Conservation (phyloP, 2,888 invertebrate genomes). For the Hirtodrosophila cameraria region DNA sequence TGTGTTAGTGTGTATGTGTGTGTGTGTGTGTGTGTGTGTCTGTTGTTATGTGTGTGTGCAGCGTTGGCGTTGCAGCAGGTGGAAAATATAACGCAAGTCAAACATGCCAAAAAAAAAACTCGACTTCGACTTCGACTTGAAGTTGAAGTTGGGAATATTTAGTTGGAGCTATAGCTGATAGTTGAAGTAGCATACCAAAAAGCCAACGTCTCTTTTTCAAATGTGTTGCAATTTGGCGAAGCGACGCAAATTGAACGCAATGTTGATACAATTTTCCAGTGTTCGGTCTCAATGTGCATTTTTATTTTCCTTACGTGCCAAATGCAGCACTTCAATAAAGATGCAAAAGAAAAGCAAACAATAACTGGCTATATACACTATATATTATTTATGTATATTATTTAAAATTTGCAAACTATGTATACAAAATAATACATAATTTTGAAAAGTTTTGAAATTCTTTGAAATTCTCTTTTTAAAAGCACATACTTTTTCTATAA, state of each 20-base stretch:
- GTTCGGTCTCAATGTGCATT: conserved; percentile 20
- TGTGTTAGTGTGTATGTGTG: conserved; percentile 22
- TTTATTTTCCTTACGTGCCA: conserved; percentile 52
- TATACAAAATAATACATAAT: too few species aligned
- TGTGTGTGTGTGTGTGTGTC: conserved; percentile 6
- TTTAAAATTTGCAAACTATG: too few species aligned
- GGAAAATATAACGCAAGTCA: conserved; percentile 78
- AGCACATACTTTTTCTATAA: too few species aligned
- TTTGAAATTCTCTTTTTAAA: too few species aligned
- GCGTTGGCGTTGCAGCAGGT: conserved; percentile 73
- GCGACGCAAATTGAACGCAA: conserved; percentile 69
- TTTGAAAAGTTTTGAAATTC: too few species aligned
- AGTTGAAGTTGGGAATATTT: conserved; percentile 3
- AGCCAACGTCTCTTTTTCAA: conserved; percentile 41
- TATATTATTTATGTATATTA: neutral
- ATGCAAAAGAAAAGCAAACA: neutral
- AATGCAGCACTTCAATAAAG: conserved; percentile 38
- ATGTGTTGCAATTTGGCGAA: conserved; percentile 73
- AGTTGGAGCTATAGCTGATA: too few species aligned
- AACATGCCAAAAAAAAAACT: conserved; percentile 54
- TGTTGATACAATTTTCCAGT: conserved; percentile 70
- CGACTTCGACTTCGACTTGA: conserved; percentile 18
- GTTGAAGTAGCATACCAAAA: conserved; percentile 27
- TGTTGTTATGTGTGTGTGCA: conserved; percentile 30
- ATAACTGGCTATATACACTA: conserved; percentile 15